Evolutionary conservation across 2,113 vertebrate genomes (phyloP).

Genomic region (Melanerpes aurifrons): DNA sequence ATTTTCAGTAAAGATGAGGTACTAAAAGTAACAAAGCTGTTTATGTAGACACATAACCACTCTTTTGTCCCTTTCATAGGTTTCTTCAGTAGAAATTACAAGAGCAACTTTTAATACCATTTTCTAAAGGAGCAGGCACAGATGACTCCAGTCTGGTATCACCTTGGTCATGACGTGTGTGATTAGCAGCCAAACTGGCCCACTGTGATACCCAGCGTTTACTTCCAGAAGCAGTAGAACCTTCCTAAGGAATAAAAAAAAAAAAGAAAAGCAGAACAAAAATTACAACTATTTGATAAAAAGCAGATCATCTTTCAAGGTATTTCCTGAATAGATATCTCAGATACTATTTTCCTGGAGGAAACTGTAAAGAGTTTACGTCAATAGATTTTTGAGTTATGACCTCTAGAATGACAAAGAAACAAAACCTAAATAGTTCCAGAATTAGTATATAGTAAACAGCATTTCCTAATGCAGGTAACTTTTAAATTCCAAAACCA

Average conservation of each 20-base stretch:
- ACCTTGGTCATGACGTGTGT: conserved; percentile 91
- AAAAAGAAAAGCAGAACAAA: neutral
- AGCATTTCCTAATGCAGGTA: neutral
- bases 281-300: neutral
- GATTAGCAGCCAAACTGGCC: conserved; percentile 95
- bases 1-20: neutral
- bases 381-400: neutral
- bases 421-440: neutral
- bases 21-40: neutral
- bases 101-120: conserved; percentile 76
- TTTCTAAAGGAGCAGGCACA: conserved; percentile 83
- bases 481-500: neutral
- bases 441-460: neutral
- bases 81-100: neutral
- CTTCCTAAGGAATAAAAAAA: conserved; percentile 69
- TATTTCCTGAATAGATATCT: neutral
- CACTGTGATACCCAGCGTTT: conserved; percentile 96
- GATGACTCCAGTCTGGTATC: conserved; percentile 84
- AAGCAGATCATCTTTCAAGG: neutral
- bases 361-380: neutral
- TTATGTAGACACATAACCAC: neutral
- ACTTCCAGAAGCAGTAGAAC: conserved; percentile 80
- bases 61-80: neutral
- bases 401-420: neutral
- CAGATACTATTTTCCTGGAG: neutral